These are phyloP conservation scores for Sisor rabdophorus DNA, from an alignment of 2,113 vertebrate species.

Conservation along the genomic window DNA sequence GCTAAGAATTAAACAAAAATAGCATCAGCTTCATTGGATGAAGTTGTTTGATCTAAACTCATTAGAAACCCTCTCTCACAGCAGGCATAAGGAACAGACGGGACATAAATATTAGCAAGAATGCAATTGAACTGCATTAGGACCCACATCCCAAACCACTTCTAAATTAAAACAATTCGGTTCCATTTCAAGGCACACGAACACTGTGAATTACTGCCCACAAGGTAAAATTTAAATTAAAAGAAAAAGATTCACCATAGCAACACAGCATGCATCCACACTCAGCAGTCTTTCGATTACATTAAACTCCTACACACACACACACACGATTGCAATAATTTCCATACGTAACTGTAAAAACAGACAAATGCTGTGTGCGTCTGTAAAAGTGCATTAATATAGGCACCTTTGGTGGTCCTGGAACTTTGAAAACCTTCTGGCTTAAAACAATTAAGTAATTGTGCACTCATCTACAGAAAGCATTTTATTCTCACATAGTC, in stretches of 20 bases:
- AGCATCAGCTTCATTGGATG: neutral
- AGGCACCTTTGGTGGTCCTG: too few relatives aligned
- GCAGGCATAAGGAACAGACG: neutral
- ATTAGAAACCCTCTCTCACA: neutral
- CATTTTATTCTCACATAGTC: too few relatives aligned
- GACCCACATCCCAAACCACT: neutral
- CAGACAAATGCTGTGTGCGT: too few relatives aligned
- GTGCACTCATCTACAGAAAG: too few relatives aligned
- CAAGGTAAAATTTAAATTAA: constrained; percentile 27
- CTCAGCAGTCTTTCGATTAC: constrained; percentile 23
- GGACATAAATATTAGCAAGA: neutral
- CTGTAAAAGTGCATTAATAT: too few relatives aligned
- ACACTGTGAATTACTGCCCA: constrained; percentile 2
- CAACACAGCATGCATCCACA: constrained; percentile 32
- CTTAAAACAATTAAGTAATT: too few relatives aligned
- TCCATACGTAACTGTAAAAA: neutral
- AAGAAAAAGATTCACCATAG: constrained; percentile 27
- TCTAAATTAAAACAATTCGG: neutral
- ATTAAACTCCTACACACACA: constrained; percentile 27
- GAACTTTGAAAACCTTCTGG: too few relatives aligned
- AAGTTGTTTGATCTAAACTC: neutral
- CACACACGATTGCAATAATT: constrained; percentile 8
- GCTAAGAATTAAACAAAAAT: neutral
- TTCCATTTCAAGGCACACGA: neutral
- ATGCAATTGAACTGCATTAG: neutral